A percentile compares a stretch with the other conserved stretches of the same genome.
These are phyloP conservation scores for Salvelinus namaycush DNA, from an alignment of 2,113 vertebrate species.

Conservation along the genomic window DNA sequence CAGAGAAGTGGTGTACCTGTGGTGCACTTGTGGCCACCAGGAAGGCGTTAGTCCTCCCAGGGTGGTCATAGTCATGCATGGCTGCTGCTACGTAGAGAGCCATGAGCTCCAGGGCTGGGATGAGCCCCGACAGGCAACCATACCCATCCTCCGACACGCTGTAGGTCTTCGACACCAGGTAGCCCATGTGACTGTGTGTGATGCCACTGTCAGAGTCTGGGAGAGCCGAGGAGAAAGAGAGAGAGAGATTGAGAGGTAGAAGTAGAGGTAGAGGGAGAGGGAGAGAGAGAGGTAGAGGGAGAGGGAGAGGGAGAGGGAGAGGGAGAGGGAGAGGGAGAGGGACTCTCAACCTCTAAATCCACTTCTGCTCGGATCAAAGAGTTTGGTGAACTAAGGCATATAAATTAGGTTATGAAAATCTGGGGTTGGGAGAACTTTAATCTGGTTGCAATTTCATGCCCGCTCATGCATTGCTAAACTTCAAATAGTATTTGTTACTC, in stretches of 20 bases:
- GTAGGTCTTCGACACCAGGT: slow-evolving; percentile 90
- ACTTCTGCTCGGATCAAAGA: slow-evolving; percentile 65
- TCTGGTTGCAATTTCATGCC: slow-evolving; percentile 57
- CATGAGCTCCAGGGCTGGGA: slow-evolving; percentile 97
- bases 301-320: background rate
- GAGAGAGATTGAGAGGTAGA: slow-evolving; percentile 11
- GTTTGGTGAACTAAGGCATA: slow-evolving; percentile 53
- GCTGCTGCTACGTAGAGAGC: slow-evolving; percentile 97
- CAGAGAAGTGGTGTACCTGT: slow-evolving; percentile 62
- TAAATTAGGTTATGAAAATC: slow-evolving; percentile 65
- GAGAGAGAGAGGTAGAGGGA: slow-evolving; percentile 4
- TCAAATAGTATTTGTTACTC: slow-evolving; percentile 51
- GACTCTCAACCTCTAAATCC: slow-evolving; percentile 41
- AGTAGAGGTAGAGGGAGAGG: too few species aligned
- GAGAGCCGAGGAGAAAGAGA: background rate
- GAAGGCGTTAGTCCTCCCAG: slow-evolving; percentile 95
- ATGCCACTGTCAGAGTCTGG: slow-evolving; percentile 92
- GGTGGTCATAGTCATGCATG: slow-evolving; percentile 98
- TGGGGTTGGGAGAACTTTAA: slow-evolving; percentile 55
- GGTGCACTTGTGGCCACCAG: slow-evolving; percentile 95
- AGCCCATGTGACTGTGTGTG: slow-evolving; percentile 89
- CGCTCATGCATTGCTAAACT: slow-evolving; percentile 54
- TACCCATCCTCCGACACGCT: slow-evolving; percentile 83
- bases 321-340: background rate
- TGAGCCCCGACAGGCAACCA: slow-evolving; percentile 90